Base-by-base conservation (phyloP, 2,113 vertebrate species). In the Triplophysa dalaica region DNA sequence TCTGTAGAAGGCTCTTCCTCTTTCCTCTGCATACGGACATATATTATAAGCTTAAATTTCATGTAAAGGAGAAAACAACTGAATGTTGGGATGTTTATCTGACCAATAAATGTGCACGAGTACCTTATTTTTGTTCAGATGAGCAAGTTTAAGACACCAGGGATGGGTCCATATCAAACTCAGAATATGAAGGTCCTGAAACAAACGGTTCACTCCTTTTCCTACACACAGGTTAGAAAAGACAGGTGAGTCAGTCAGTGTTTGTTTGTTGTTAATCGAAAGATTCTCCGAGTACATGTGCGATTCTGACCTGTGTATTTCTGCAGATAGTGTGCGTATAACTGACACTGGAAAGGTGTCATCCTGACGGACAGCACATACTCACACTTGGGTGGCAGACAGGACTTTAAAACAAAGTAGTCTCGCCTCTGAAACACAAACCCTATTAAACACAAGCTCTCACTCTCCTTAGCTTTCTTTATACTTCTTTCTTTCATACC, bases 121-220 rank as follows among this genome's bases (percentile, higher is more conserved):
- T 58, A 96, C 95, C 95, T 96, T 97, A 83, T 94, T 97, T 89
- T 93, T 95, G 87, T 91, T 94, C 86, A 94, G 94, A 74, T 95
- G 94, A 89, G 92, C 94, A 86, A 98, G 92, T 86, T 99, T 94
- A 85, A 99, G 93, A 88, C 97, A 98, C 98, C 98, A 99, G 45
- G 97, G 98, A 90, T 99, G 98, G 87, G 95, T 97, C 97, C 97
- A 99, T 80, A 99, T 94, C 82, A 94, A 92, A 87, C 96, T 92
- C 78, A 99, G 93, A 88, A 95, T 94, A 90, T 99, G 97, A 86
- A 97, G 98, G 91, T 99, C 98, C 87, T 98, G 96, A 87, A 99
- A 99, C 33, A 99, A 77, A 8, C 43, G 75, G 48, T 38, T 79
- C 22, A 70, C 58, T 43, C 73, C 78, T 63, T 81, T 64, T 10